Conservation (phyloP, 35 echinoderm and acorn worm genomes). For the Stichopus chloronotus region DNA sequence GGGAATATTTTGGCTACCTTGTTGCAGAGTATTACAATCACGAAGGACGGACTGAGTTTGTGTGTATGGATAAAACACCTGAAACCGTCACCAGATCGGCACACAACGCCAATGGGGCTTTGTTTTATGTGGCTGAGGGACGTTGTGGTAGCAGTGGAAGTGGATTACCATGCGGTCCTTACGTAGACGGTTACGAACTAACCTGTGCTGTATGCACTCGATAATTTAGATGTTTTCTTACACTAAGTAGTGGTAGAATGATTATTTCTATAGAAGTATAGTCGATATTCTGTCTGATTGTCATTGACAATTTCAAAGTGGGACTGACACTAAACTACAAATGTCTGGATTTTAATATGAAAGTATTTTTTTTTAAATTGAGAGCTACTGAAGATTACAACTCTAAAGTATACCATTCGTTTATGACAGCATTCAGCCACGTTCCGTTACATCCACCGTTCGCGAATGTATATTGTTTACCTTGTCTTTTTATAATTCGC, state of each 20-base stretch:
- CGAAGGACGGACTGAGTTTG: constrained; percentile 21
- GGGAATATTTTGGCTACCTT: constrained; percentile 60
- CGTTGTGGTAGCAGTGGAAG: constrained; percentile 41
- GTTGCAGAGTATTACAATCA: constrained; percentile 36
- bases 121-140: constrained; percentile 49
- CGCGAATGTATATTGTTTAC: too few species aligned
- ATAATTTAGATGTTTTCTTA: background rate
- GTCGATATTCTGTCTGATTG: too few species aligned
- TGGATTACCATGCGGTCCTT: constrained; percentile 56
- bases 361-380: too few species aligned
- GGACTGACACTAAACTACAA: too few species aligned
- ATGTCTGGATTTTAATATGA: too few species aligned
- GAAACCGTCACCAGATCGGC: background rate
- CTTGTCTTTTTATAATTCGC: too few species aligned
- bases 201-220: constrained; percentile 55
- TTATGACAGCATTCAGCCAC: too few species aligned
- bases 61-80: constrained; percentile 8
- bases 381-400: too few species aligned
- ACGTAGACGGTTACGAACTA: constrained; percentile 38
- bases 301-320: too few species aligned
- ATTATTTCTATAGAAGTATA: too few species aligned
- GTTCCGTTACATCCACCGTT: too few species aligned
- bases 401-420: too few species aligned
- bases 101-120: constrained; percentile 37
- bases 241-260: background rate